Evolutionary conservation across 2,888 invertebrate species (phyloP).

Genomic region (Catotricha subobsoleta): DNA sequence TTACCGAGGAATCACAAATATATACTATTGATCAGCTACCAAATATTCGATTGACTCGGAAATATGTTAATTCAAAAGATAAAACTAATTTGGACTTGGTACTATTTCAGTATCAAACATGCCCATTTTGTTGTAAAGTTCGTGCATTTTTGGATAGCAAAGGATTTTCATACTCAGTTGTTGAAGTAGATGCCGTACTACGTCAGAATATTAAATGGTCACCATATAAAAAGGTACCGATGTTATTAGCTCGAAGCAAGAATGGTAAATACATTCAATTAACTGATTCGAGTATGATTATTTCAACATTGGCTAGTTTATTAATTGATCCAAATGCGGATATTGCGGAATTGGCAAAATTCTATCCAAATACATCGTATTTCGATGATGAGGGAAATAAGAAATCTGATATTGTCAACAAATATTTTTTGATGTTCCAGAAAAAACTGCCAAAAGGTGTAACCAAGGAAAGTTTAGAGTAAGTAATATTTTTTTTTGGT

Average conservation of each 20-base stretch:
- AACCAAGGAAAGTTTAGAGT: slow-evolving; percentile 40
- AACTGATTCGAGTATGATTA: slow-evolving; percentile 85
- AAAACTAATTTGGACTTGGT: slow-evolving; percentile 55
- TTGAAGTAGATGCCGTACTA: slow-evolving; percentile 82
- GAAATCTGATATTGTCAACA: slow-evolving; percentile 62
- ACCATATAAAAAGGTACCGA: slow-evolving; percentile 85
- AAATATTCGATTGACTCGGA: slow-evolving; percentile 33
- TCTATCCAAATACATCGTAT: slow-evolving; percentile 54
- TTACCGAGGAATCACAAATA: slow-evolving; percentile 14
- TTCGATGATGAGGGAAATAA: slow-evolving; percentile 48
- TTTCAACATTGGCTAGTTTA: slow-evolving; percentile 70
- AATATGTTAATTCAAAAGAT: slow-evolving; percentile 49
- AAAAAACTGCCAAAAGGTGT: slow-evolving; percentile 34
- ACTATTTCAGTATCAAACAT: slow-evolving; percentile 91
- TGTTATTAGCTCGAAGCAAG: slow-evolving; percentile 55
- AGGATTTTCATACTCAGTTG: slow-evolving; percentile 85
- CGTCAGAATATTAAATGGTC: slow-evolving; percentile 87
- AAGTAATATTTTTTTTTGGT: slow-evolving; percentile 17
- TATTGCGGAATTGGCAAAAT: slow-evolving; percentile 52
- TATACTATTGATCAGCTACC: slow-evolving; percentile 31
- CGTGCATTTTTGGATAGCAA: slow-evolving; percentile 79
- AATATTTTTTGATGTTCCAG: slow-evolving; percentile 73
- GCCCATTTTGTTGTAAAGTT: slow-evolving; percentile 90
- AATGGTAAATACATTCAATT: slow-evolving; percentile 63
- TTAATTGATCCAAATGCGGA: slow-evolving; percentile 39